Evolutionary conservation across 1,140 invertebrate species (phyloP), one percentile per base, ranked within the genome.

Genomic region (Campoletis sonorensis): DNA sequence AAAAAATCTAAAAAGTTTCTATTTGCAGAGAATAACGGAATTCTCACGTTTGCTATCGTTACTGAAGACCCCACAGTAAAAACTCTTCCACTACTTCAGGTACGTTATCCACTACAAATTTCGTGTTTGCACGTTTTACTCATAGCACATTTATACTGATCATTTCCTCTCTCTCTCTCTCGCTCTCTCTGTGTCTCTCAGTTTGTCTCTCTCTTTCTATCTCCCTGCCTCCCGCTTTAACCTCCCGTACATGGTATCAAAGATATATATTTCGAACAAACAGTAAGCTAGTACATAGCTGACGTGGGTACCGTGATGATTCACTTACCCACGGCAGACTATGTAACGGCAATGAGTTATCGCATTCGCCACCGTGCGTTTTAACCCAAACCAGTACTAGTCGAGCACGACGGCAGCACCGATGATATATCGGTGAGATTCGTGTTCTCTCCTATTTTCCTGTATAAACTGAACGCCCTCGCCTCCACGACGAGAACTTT

Each of bases 311-410:
- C 51, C 72, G 21, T 75, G 72, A 75, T 75, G 72, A 75, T 75
- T 75, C 72, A 75, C 72, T 75, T 75, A 75, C 72, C 72, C 49
- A 75, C 72, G 72, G 45, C 26, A 75, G 49, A 75, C 27, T 49
- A 30, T 75, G 72, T 75, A 75, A 75, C 49, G 72, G 72, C 72
- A 75, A 75, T 75, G 72, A 75, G 45, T 75, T 75, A 75, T 75
- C 45, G 72, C 72, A 75, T 75, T 30, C 40, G 45, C 72, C 72
- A 75, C 67, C 67, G 67, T 49, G 45, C 45, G 72, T 75, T 75
- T 26, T 75, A 75, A 27, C 45, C 67, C 30, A 70, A 27, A 70
- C 27, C 40, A n/a, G 67, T 30, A 33, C 16, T 30, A 70, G 67
- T 70, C 30, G 30, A 70, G 67, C 30, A 33, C 30, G 37, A 40